Evolutionary conservation across 2,113 vertebrate species (phyloP).

Genomic region (Oreochromis tanganicae): DNA sequence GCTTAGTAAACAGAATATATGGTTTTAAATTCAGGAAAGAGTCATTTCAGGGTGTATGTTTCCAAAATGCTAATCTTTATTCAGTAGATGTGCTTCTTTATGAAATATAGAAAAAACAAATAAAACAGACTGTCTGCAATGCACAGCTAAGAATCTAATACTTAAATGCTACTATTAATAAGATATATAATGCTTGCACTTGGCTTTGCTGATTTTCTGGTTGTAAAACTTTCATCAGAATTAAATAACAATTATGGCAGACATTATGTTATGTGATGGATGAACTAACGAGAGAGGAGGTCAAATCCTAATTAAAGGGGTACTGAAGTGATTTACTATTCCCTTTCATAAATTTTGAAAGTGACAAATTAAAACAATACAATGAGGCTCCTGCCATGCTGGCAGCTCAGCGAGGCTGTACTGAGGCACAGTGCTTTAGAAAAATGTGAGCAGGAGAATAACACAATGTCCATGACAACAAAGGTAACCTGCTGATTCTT

Average conservation of each 20-base stretch:
- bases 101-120: slow-evolving; percentile 1
- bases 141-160: neutral
- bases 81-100: neutral
- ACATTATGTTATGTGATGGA: neutral
- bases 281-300: neutral
- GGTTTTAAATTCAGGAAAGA: slow-evolving; percentile 36
- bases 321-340: neutral
- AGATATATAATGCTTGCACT: neutral
- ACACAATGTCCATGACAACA: neutral
- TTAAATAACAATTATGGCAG: neutral
- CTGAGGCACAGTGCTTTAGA: neutral
- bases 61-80: slow-evolving; percentile 19
- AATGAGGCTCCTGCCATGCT: neutral
- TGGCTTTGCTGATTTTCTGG: neutral
- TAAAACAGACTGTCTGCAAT: neutral
- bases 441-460: neutral
- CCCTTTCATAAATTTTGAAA: neutral
- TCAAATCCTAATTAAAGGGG: neutral
- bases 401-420: neutral
- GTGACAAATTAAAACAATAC: neutral
- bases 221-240: neutral
- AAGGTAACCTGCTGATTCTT: neutral
- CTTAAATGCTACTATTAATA: neutral
- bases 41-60: slow-evolving; percentile 3
- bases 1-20: slow-evolving; percentile 47